Conservation (phyloP, 2,797 vertebrate species). For the Meda fulgida region DNA sequence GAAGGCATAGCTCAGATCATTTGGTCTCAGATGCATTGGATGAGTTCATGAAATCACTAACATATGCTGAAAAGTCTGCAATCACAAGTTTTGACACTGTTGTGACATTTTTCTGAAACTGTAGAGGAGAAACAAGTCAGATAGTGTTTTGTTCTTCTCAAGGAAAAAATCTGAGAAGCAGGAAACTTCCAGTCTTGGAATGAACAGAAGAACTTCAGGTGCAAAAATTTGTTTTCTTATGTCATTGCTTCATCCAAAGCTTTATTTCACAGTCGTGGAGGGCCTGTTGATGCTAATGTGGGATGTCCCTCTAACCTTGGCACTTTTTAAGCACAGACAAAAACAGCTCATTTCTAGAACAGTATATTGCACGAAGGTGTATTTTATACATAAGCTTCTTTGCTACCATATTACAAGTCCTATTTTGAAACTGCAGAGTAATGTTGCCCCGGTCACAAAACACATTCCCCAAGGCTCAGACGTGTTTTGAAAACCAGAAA, state of each 20-base stretch:
- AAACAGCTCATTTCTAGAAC: background rate
- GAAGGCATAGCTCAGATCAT: background rate
- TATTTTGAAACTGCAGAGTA: slow-evolving; percentile 9
- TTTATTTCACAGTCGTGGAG: background rate
- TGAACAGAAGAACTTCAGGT: too few relatives aligned
- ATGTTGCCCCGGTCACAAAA: slow-evolving; percentile 4
- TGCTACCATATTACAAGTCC: slow-evolving; percentile 6
- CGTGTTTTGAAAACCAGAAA: slow-evolving; percentile 30
- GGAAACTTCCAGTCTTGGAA: too few relatives aligned
- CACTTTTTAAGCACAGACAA: slow-evolving; percentile 11
- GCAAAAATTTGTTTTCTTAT: background rate
- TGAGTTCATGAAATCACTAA: background rate
- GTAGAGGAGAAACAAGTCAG: background rate
- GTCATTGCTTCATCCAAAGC: background rate
- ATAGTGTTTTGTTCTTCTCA: background rate
- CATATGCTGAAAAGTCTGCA: background rate
- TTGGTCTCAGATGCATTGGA: background rate
- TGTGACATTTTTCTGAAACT: background rate
- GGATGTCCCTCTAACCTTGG: background rate
- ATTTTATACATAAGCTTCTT: slow-evolving; percentile 23
- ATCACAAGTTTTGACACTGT: background rate
- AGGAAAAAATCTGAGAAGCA: background rate
- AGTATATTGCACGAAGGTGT: background rate
- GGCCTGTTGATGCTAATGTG: background rate
- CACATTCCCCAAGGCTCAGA: slow-evolving; percentile 35